A percentile compares a stretch with the other conserved stretches of the same genome.
phyloP scores from a whole-genome alignment of 2,888 invertebrate species.

The Leptopilina drosophilae region DNA sequence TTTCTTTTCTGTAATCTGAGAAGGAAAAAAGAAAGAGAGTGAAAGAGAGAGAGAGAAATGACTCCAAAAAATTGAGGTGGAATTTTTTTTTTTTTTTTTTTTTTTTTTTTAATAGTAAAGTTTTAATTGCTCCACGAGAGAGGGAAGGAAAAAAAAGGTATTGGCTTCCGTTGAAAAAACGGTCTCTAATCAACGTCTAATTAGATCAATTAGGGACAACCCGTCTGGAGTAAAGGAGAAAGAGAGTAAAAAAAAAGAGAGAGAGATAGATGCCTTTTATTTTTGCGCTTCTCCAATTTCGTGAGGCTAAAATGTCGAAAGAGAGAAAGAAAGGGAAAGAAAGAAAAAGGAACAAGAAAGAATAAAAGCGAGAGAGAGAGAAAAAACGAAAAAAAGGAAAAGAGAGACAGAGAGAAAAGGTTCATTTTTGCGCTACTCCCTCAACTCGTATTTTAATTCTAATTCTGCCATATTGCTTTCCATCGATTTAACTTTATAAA shows the following conservation, averaged over 20 bases:
- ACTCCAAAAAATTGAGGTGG: no score
- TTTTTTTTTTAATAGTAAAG: not conserved
- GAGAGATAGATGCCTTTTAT: slow-evolving; percentile 4
- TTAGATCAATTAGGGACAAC: slow-evolving; percentile 48
- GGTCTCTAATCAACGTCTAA: slow-evolving; percentile 52
- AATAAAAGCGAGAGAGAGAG: not conserved
- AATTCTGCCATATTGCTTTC: slow-evolving; percentile 60
- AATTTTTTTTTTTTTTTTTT: no score
- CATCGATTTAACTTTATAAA: slow-evolving; percentile 66
- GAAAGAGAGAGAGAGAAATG: no score
- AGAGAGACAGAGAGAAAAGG: not conserved
- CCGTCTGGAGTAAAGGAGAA: slow-evolving; percentile 7
- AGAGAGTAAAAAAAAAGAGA: not conserved
- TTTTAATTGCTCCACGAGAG: slow-evolving; percentile 21
- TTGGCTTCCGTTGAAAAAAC: slow-evolving; percentile 30
- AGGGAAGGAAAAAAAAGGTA: slow-evolving; percentile 15
- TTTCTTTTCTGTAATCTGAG: no score
- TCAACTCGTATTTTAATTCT: slow-evolving; percentile 26
- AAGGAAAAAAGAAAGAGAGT: no score
- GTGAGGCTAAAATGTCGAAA: not conserved
- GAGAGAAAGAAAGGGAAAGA: no score
- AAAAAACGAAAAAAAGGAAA: not conserved
- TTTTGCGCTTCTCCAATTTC: slow-evolving; percentile 25
- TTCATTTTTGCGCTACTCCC: slow-evolving; percentile 6
- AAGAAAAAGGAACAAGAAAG: not conserved